A percentile compares a stretch with the other conserved stretches of the same genome.
Evolutionary conservation across 2,888 invertebrate genomes (phyloP).

Genomic region (Sthenelais limicola): DNA sequence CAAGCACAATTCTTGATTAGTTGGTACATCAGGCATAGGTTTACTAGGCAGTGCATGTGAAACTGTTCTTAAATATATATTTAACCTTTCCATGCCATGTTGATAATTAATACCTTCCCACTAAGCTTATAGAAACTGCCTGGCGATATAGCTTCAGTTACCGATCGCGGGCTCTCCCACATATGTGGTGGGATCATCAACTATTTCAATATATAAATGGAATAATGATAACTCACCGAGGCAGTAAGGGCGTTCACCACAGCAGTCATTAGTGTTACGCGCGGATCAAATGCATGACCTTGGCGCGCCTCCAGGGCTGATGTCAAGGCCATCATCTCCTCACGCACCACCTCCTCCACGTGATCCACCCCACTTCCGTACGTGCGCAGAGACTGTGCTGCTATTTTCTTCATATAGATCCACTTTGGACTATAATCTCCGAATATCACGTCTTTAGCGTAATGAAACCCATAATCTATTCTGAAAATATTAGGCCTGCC

Average conservation of each 20-base stretch:
- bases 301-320: slow-evolving; percentile 4
- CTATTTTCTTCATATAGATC: slow-evolving; percentile 45
- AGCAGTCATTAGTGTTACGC: slow-evolving; percentile 43
- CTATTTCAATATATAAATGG: too few species aligned
- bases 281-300: slow-evolving; percentile 43
- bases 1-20: too few species aligned
- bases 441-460: slow-evolving; percentile 47
- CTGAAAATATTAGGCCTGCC: slow-evolving; percentile 53
- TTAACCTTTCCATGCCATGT: too few species aligned
- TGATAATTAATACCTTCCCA: too few species aligned
- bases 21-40: too few species aligned
- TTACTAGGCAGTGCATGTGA: too few species aligned
- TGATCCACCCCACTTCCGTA: slow-evolving; percentile 33
- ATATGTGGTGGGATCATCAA: too few species aligned
- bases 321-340: slow-evolving; percentile 43
- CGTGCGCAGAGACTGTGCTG: slow-evolving; percentile 19
- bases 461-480: slow-evolving; percentile 49
- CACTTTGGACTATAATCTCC: slow-evolving; percentile 42
- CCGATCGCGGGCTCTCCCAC: too few species aligned
- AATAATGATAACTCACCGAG: slow-evolving; percentile 48
- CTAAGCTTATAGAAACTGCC: too few species aligned
- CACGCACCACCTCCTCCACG: slow-evolving; percentile 43
- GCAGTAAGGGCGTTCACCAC: slow-evolving; percentile 48
- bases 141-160: too few species aligned
- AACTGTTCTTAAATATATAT: too few species aligned